Base-by-base conservation (phyloP, 1,140 invertebrate genomes). In the Nasonia longicornis region DNA sequence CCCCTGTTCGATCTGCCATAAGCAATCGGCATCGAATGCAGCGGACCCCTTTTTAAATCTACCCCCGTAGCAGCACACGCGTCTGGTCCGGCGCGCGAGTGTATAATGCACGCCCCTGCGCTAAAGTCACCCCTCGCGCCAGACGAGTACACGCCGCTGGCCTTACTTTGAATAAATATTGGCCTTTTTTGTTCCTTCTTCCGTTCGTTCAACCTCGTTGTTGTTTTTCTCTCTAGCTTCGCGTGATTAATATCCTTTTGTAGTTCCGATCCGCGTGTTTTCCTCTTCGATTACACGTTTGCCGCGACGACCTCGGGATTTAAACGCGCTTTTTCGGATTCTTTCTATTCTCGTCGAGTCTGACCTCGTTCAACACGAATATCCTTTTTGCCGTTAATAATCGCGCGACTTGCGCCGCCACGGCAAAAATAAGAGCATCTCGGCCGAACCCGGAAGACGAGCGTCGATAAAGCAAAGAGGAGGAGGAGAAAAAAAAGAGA, bases 21-120 rank as follows among this genome's bases (percentile, higher is more conserved):
- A 58, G 52, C 79, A 76, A 75, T 72, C 31, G 70, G 77, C 81
- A 77, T 66, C 83, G 82, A 73, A 77, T 78, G 58, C 83, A 72
- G 48, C 76, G 70, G 38, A 58, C 72, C 77, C 29, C 73, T 63
- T 73, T 67, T 63, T 11, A n/a, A 63, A 77, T 31, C 20, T 48
- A 12, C 69, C 64, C 64, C 64, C 16, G 38, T 48, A 29, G 31
- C 77, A 79, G 69, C 42, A 6, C 42, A 45, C 67, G 6, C 66
- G 42, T 80, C 22, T 16, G 52, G 52, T 58, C 52, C 52, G 14
- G 22, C 20, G 29, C 16, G 29, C 35, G 38, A 3, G 22, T 38
- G 10, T 67, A 74, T 64, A 66, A 67, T 66, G n/a, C 45, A 76
- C 45, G 29, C 66, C 63, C 73, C 45, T 58, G 67, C 16, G 42